Percentiles rank a stretch among this genome's conserved stretches.
Evolutionary conservation across 2,113 vertebrate species (phyloP).

Genomic region (Potamarius usumacintae): DNA sequence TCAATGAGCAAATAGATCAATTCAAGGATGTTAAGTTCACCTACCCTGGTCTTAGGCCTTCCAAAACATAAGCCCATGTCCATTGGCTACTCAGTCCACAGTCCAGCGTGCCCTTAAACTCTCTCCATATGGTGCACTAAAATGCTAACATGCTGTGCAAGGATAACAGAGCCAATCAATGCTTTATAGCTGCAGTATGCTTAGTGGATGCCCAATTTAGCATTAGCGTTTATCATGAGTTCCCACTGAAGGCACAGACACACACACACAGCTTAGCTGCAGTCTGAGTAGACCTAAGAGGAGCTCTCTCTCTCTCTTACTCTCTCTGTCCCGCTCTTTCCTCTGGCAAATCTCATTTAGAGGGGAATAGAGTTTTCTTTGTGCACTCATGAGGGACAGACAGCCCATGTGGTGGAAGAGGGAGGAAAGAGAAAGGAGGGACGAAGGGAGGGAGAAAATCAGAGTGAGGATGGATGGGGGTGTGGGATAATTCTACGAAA

Average conservation of each 20-base stretch:
- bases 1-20: neutral
- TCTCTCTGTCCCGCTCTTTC: conserved; percentile 15
- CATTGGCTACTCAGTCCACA: conserved; percentile 57
- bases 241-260: conserved; percentile 33
- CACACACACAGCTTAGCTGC: conserved; percentile 38
- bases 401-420: conserved; percentile 56
- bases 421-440: conserved; percentile 30
- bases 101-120: conserved; percentile 23
- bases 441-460: conserved; percentile 26
- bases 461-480: conserved; percentile 14
- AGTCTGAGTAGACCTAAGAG: conserved; percentile 20
- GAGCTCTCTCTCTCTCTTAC: neutral
- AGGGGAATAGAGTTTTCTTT: conserved; percentile 64
- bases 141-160: neutral
- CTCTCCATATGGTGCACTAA: conserved; percentile 16
- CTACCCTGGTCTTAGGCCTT: conserved; percentile 69
- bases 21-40: conserved; percentile 29
- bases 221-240: conserved; percentile 36
- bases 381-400: conserved; percentile 61
- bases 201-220: conserved; percentile 37
- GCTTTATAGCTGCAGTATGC: conserved; percentile 19
- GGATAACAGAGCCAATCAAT: conserved; percentile 2
- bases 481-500: conserved; percentile 9
- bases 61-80: conserved; percentile 72
- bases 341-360: conserved; percentile 62